Evolutionary conservation across 2,113 vertebrate genomes (phyloP), one percentile per base, ranked within the genome.

Genomic region (Equus quagga): DNA sequence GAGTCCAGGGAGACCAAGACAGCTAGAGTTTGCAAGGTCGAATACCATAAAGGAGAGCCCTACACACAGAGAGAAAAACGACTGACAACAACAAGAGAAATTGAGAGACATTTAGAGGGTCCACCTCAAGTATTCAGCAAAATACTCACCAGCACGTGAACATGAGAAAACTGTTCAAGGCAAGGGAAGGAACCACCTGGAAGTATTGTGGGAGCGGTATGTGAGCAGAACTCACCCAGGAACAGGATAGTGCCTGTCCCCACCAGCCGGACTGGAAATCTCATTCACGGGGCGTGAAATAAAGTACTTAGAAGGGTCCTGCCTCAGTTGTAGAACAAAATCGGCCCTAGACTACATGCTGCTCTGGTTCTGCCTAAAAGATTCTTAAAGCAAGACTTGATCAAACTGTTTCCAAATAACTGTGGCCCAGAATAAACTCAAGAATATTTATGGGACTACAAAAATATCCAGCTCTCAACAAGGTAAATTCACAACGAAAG

Each of bases 401-500:
- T 89, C 78, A 92, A 70, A 28, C 24, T 56, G 8, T 92, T 75
- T 88, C 69, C 46, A 78, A 89, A 78, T 84, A 84, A 72, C 62
- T 58, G n/a, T 81, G 49, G 65, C n/a, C 36, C 70, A 72, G 72
- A 84, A 84, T n/a, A 84, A 89, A 89, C 70, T 95, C 8, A 72
- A 58, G 51, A 89, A 58, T 65, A 81, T 28, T 64, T 70, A 65
- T 72, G 54, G 54, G 58, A 58, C 58, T 67, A 60, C 15, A 87
- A n/a, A 95, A 67, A 91, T 87, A 91, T 75, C 76, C 18, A 73
- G 73, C 33, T 72, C 73, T 64, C 62, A 60, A 81, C 33, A 76
- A 75, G 82, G 62, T 79, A 89, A 78, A 70, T 89, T 84, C 72
- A 92, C 44, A 54, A 91, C 82, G n/a, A 91, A 91, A 70, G 17